Percentiles rank a stretch among this genome's conserved stretches.
These are phyloP conservation scores for Etia nguti DNA, from an alignment of 2,113 vertebrate genomes.

Conservation along the genomic window DNA sequence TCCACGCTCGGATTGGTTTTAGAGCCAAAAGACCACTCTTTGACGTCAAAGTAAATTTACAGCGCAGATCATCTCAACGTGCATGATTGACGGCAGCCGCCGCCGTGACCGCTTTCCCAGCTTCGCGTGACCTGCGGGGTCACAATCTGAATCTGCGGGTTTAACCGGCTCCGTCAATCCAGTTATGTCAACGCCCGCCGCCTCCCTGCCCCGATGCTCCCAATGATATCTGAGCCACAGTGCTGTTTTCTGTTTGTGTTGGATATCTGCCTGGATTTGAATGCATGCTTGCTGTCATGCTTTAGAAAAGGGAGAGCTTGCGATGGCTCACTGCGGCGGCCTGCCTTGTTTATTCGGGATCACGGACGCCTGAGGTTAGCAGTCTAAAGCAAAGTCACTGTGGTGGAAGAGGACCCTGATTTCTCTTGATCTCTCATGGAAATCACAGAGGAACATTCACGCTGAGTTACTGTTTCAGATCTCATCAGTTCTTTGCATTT, in stretches of 20 bases:
- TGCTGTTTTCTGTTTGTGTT: background rate
- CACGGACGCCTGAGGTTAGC: background rate
- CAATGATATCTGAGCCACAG: background rate
- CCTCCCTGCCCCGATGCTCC: background rate
- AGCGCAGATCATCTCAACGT: background rate
- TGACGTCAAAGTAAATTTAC: background rate
- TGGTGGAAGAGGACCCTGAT: background rate
- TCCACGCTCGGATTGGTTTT: background rate
- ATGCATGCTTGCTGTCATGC: background rate
- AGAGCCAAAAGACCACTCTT: background rate
- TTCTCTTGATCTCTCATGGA: background rate
- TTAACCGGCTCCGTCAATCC: background rate
- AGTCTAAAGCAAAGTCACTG: background rate
- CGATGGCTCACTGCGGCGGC: background rate
- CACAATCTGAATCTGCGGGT: background rate
- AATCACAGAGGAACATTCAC: background rate
- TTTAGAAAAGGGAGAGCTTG: background rate
- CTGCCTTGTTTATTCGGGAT: background rate
- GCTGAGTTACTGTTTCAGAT: background rate
- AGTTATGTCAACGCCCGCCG: background rate
- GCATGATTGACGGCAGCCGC: background rate
- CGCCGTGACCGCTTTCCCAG: background rate
- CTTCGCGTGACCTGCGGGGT: background rate
- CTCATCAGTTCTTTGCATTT: background rate
- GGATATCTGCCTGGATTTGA: background rate